Percentiles rank a stretch among this genome's conserved stretches.
These are phyloP conservation scores for Paracentrotus lividus DNA, from an alignment of 53 echinoderm and acorn worm genomes.

Conservation along the genomic window DNA sequence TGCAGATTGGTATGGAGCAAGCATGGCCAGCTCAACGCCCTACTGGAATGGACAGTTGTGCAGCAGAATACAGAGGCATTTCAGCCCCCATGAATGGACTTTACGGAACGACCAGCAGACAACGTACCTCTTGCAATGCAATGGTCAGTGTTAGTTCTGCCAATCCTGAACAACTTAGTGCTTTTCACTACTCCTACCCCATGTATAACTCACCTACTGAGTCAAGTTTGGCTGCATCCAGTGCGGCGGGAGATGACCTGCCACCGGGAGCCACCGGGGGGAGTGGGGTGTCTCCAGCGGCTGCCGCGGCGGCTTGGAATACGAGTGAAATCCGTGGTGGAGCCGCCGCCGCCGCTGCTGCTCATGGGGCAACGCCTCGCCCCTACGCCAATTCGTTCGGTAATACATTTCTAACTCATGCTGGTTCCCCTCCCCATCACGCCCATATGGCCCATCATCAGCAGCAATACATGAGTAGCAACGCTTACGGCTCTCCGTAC, in stretches of 20 bases:
- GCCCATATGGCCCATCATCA: slow-evolving; percentile 77
- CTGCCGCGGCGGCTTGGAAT: slow-evolving; percentile 74
- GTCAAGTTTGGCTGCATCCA: slow-evolving; percentile 71
- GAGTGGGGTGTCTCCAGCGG: slow-evolving; percentile 74
- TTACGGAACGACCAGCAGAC: slow-evolving; percentile 74
- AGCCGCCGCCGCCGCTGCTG: slow-evolving; percentile 52
- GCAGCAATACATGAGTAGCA: slow-evolving; percentile 86
- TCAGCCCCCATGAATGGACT: slow-evolving; percentile 85
- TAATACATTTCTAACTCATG: slow-evolving; percentile 83
- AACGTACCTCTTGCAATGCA: slow-evolving; percentile 62
- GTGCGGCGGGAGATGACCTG: slow-evolving; percentile 66
- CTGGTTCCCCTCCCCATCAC: slow-evolving; percentile 75
- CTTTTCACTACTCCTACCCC: slow-evolving; percentile 72
- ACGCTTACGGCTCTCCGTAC: slow-evolving; percentile 85
- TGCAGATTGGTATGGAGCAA: slow-evolving; percentile 93
- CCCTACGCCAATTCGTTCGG: slow-evolving; percentile 79
- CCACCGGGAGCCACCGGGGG: slow-evolving; percentile 65
- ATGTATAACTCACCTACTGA: slow-evolving; percentile 79
- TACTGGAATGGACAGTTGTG: slow-evolving; percentile 85
- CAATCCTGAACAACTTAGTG: slow-evolving; percentile 58
- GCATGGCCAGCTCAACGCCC: slow-evolving; percentile 83
- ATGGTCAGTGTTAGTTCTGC: slow-evolving; percentile 65
- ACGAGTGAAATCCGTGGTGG: slow-evolving; percentile 72
- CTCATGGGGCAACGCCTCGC: slow-evolving; percentile 81
- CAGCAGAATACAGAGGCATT: slow-evolving; percentile 89